Evolutionary conservation across 1,140 invertebrate species (phyloP).

Genomic region (Trichonephila clavipes): DNA sequence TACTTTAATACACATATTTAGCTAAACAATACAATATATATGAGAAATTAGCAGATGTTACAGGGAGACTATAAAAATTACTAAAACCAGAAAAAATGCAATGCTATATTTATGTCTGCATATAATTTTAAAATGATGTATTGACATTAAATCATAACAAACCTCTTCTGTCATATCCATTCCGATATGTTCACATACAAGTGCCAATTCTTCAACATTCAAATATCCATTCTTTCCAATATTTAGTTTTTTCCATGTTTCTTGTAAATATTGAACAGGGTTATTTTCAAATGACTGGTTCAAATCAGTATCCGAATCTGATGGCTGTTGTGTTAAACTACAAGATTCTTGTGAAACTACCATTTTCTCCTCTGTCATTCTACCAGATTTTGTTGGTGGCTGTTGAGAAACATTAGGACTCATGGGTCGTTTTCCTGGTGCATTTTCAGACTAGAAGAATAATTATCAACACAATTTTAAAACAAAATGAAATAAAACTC

Average conservation of each 20-base stretch:
- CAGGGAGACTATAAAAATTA: too few relatives aligned
- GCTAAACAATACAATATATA: too few relatives aligned
- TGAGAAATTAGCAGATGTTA: too few relatives aligned
- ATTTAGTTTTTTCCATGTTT: conserved; percentile 84
- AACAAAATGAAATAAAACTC: too few relatives aligned
- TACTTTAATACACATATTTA: too few relatives aligned
- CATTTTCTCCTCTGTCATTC: conserved; percentile 32
- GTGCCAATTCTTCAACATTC: conserved; percentile 83
- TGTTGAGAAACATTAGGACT: conserved; percentile 66
- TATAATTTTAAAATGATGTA: too few relatives aligned
- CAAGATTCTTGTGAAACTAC: background rate
- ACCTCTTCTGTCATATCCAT: conserved; percentile 85
- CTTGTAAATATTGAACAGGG: conserved; percentile 82
- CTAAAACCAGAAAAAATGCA: too few relatives aligned
- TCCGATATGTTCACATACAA: conserved; percentile 85
- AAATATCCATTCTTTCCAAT: conserved; percentile 85
- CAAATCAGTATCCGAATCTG: conserved; percentile 70
- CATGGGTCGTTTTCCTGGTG: conserved; percentile 61
- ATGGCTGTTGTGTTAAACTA: background rate
- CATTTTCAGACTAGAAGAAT: conserved; percentile 58
- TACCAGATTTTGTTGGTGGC: conserved; percentile 66
- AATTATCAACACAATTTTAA: background rate
- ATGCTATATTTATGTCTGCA: too few relatives aligned
- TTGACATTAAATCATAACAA: background rate
- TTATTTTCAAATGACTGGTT: conserved; percentile 73